A percentile compares a stretch with the other conserved stretches of the same genome.
Evolutionary conservation across 1,140 invertebrate genomes (phyloP).

Genomic region (Pseudomyrmex pallidus): DNA sequence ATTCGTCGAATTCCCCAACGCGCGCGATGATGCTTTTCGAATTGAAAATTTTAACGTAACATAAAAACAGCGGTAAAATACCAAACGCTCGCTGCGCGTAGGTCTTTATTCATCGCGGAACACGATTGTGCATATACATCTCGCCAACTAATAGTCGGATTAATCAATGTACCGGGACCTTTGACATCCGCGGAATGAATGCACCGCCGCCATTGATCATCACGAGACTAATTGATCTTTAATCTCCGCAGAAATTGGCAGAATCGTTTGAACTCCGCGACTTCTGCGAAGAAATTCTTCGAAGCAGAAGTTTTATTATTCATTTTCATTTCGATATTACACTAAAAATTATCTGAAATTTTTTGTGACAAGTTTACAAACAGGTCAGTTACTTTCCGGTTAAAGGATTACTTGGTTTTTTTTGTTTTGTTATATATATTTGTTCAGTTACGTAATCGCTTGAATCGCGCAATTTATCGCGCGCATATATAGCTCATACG

Average conservation of each 20-base stretch:
- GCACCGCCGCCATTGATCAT: slow-evolving; percentile 49
- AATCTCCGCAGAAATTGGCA: slow-evolving; percentile 59
- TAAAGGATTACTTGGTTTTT: too few species aligned
- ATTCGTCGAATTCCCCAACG: neutral
- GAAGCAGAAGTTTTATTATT: neutral
- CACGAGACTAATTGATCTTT: slow-evolving; percentile 69
- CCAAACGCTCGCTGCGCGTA: neutral
- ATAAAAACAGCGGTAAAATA: neutral
- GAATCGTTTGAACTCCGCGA: neutral
- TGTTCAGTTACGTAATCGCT: neutral
- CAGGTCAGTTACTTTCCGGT: too few species aligned
- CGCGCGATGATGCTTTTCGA: too few species aligned
- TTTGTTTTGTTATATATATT: neutral
- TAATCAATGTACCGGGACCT: slow-evolving; percentile 51
- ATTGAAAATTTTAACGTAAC: too few species aligned
- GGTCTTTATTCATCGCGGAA: neutral
- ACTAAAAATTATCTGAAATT: too few species aligned
- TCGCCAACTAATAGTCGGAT: slow-evolving; percentile 64
- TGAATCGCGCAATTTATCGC: too few species aligned
- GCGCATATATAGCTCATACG: too few species aligned
- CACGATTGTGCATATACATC: slow-evolving; percentile 23
- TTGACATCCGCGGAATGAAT: slow-evolving; percentile 34
- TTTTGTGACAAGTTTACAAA: too few species aligned
- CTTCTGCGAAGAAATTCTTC: neutral
- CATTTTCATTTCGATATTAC: neutral